Percentiles rank a stretch among this genome's conserved stretches.
These are phyloP conservation scores for Pinctada fucata DNA, from an alignment of 2,888 invertebrate species.

Conservation along the genomic window DNA sequence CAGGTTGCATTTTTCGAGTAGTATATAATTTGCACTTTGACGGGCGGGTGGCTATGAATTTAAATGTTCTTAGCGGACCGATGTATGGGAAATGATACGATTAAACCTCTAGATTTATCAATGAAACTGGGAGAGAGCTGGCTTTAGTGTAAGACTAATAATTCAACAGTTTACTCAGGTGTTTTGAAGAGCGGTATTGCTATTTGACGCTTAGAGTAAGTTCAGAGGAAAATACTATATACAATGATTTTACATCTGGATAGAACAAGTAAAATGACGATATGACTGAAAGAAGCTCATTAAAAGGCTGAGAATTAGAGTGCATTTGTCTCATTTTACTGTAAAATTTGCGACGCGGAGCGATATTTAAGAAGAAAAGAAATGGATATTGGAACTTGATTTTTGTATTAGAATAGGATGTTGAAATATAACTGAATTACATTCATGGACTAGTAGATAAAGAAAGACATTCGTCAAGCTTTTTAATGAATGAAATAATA, in stretches of 20 bases:
- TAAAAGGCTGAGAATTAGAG: not conserved
- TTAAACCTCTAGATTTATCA: conserved; percentile 5
- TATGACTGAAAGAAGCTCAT: not conserved
- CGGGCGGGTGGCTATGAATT: conserved; percentile 2
- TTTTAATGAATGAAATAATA: too few species aligned
- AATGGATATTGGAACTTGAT: too few species aligned
- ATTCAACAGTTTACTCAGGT: not conserved
- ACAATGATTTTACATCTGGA: not conserved
- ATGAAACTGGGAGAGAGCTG: not conserved
- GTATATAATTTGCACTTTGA: conserved; percentile 13
- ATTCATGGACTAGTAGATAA: too few species aligned
- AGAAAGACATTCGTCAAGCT: too few species aligned
- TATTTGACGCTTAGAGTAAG: not conserved
- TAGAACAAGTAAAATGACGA: not conserved
- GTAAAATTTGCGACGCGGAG: too few species aligned
- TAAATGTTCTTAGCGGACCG: not conserved
- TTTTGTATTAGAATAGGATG: too few species aligned
- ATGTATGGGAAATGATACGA: not conserved
- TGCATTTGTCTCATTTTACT: too few species aligned
- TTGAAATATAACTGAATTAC: too few species aligned
- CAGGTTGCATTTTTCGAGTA: conserved; percentile 4
- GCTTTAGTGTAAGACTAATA: not conserved
- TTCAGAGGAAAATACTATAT: too few species aligned
- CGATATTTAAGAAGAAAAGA: too few species aligned
- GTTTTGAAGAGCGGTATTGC: not conserved